Evolutionary conservation across 2,113 vertebrate genomes (phyloP).

Genomic region (Cranoglanis bouderius): DNA sequence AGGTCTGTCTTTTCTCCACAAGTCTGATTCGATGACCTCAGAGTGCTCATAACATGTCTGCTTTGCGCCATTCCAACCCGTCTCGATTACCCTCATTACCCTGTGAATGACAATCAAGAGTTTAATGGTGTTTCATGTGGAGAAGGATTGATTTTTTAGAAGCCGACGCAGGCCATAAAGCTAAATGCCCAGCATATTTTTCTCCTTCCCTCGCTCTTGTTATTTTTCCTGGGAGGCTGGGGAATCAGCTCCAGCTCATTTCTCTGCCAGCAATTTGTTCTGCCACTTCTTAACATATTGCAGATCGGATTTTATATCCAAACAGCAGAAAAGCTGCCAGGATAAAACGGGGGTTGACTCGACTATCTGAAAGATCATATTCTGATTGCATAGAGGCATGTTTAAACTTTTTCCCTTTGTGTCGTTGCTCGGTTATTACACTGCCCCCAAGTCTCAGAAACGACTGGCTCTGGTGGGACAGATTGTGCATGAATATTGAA

Average conservation of each 20-base stretch:
- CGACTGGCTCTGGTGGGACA: constrained; percentile 73
- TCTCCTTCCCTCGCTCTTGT: neutral
- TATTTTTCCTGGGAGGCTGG: constrained; percentile 6
- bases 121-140: constrained; percentile 34
- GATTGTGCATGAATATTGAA: constrained; percentile 83
- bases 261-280: constrained; percentile 17
- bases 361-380: constrained; percentile 23
- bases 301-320: constrained; percentile 8
- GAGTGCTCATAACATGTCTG: constrained; percentile 2
- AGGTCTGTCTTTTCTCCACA: constrained; percentile 13
- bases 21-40: constrained; percentile 29
- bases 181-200: constrained; percentile 36
- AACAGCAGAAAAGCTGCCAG: neutral
- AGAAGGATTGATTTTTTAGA: constrained; percentile 43
- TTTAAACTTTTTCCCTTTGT: constrained; percentile 63
- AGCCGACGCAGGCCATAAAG: constrained; percentile 27
- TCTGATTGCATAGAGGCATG: constrained; percentile 59
- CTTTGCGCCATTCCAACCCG: neutral
- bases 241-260: constrained; percentile 1
- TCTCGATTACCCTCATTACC: constrained; percentile 36
- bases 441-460: constrained; percentile 74
- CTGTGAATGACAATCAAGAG: neutral
- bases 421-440: constrained; percentile 61
- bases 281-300: neutral
- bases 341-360: neutral